phyloP scores from a whole-genome alignment of 2,113 vertebrate genomes.

The Sakesphorus luctuosus region DNA sequence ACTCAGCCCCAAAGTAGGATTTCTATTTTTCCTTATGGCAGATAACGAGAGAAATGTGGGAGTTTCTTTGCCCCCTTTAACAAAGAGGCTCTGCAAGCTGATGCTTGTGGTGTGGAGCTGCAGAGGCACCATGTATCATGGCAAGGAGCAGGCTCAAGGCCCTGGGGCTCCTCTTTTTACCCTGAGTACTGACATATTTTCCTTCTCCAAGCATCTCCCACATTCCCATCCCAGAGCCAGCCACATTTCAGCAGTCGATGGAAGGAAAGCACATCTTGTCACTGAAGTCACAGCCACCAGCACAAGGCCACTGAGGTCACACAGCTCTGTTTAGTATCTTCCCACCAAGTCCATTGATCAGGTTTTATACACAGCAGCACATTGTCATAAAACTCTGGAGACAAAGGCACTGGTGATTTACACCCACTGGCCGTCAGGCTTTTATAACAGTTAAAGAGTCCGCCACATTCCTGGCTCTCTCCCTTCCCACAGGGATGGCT shows the following conservation, averaged over 20 bases:
- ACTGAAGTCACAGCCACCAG: background rate
- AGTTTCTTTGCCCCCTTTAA: background rate
- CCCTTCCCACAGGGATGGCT: background rate
- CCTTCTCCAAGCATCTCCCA: background rate
- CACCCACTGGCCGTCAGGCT: background rate
- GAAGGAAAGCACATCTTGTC: background rate
- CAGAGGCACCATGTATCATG: rapidly evolving
- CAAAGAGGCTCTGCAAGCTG: rapidly evolving
- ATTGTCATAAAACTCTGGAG: background rate
- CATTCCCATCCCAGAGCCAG: background rate
- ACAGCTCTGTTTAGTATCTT: background rate
- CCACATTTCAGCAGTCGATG: rapidly evolving
- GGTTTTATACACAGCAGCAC: background rate
- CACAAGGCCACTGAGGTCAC: background rate
- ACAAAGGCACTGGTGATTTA: rapidly evolving
- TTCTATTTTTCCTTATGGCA: rapidly evolving
- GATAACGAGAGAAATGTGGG: rapidly evolving
- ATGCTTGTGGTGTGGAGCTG: rapidly evolving
- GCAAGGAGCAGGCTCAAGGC: background rate
- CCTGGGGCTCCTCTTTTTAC: background rate
- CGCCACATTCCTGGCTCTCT: rapidly evolving
- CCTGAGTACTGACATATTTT: rapidly evolving
- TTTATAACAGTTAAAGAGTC: background rate
- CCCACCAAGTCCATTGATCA: background rate
- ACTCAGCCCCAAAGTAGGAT: background rate